phyloP scores from a whole-genome alignment of 2,113 vertebrate species.

The Poecilia latipinna region DNA sequence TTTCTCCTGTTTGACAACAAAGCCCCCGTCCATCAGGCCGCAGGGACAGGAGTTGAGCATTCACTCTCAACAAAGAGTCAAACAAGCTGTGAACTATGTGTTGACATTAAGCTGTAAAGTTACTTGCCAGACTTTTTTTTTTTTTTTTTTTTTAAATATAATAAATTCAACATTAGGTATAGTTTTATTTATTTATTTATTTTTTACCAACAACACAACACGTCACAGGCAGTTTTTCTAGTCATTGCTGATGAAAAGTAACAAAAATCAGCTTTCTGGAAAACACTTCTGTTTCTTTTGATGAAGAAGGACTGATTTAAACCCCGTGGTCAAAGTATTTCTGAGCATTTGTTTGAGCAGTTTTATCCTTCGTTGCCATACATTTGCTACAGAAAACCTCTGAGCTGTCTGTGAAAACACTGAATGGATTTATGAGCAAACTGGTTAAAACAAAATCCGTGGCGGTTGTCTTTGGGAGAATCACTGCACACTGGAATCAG shows the following conservation, averaged over 20 bases:
- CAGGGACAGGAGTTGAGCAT: background rate
- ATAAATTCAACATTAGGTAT: background rate
- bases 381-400: background rate
- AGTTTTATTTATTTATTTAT: no score
- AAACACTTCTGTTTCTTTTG: background rate
- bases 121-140: background rate
- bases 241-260: no score
- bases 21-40: background rate
- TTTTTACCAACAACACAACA: no score
- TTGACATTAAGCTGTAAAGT: background rate
- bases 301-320: background rate
- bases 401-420: background rate
- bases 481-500: background rate
- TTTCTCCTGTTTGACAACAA: constrained; percentile 85
- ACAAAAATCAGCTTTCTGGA: no score
- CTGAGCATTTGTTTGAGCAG: background rate
- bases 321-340: no score
- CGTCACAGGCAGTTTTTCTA: no score
- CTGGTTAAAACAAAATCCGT: background rate
- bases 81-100: background rate
- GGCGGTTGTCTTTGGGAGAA: background rate
- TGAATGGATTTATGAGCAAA: background rate
- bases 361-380: background rate
- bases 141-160: background rate
- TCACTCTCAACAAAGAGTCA: background rate